Evolutionary conservation across 2,797 vertebrate species (phyloP).

Genomic region (Phoebastria nigripes): DNA sequence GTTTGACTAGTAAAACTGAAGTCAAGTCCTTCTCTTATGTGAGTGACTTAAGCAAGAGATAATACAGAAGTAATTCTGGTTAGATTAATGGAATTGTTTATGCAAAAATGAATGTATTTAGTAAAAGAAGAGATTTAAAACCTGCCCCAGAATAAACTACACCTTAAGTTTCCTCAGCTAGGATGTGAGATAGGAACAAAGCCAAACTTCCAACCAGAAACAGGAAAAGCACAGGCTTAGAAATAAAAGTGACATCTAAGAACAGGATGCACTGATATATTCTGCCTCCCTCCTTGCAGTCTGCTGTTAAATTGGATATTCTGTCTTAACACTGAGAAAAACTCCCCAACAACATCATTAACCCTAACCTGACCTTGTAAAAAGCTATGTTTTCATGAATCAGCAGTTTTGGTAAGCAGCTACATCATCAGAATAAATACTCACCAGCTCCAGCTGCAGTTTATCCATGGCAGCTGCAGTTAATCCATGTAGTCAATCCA

Average conservation of each 20-base stretch:
- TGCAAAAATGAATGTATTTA: neutral
- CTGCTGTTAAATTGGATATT: neutral
- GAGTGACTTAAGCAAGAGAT: neutral
- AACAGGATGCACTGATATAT: neutral
- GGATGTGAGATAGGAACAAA: neutral
- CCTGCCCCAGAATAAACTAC: neutral
- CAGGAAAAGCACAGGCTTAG: neutral
- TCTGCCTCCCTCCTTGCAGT: neutral
- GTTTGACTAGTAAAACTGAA: neutral
- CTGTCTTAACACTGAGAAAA: neutral
- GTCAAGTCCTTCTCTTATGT: neutral
- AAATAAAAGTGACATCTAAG: neutral
- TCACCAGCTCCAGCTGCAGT: neutral
- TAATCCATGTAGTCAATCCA: neutral
- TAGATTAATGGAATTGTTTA: neutral
- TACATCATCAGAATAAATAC: neutral
- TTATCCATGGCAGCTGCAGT: neutral
- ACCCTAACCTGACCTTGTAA: neutral
- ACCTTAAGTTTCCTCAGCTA: neutral
- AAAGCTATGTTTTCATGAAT: neutral
- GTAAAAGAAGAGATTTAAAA: neutral
- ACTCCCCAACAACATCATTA: neutral
- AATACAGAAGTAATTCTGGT: neutral
- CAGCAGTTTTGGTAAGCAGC: neutral
- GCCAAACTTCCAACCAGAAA: neutral